Base-by-base conservation (phyloP, 1,140 invertebrate genomes). In the Melipona quadrifasciata region DNA sequence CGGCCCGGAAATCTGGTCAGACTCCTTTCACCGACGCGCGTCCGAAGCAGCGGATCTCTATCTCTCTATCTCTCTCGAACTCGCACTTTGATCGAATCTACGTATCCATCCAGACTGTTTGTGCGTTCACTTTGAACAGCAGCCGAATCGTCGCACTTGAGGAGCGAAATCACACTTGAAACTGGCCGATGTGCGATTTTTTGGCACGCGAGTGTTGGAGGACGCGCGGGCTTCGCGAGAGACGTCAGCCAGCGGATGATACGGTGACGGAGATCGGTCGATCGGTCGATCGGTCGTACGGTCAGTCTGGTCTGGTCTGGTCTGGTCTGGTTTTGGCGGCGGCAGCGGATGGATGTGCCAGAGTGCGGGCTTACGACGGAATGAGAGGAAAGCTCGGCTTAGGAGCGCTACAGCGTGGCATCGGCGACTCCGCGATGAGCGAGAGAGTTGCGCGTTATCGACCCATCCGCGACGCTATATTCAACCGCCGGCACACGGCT, bases 361-460 rank as follows among this genome's bases (percentile, higher is more conserved):
- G 91, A 92, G 91, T 91, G 92, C 91, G 92, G 80, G 91, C 91
- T 92, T 93, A 92, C 91, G 85, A 86, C 91, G 90, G 90, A 92
- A 93, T 92, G 93, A 93, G 93, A 92, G 91, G 92, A 93, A 92
- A 91, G 90, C 91, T 93, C 88, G 88, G 92, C 91, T 91, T 91
- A 91, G 91, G 90, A 86, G 86, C 85, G 88, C 88, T 76, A 89
- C 89, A 93, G 91, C 91, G 92, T 92, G 92, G 92, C 91, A 93
- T 92, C 91, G 90, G 89, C 90, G 90, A 91, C 91, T 92, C 89
- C 71, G 89, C 92, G 92, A 92, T 92, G 92, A 92, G 91, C 91
- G 93, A 93, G 93, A 93, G 93, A 93, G 93, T 93, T 93, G 93
- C 93, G 93, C 93, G 92, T 94, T 94, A 94, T 94, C 94, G 94